Evolutionary conservation across 2,797 vertebrate genomes (phyloP).

Genomic region (Knipowitschia caucasica): DNA sequence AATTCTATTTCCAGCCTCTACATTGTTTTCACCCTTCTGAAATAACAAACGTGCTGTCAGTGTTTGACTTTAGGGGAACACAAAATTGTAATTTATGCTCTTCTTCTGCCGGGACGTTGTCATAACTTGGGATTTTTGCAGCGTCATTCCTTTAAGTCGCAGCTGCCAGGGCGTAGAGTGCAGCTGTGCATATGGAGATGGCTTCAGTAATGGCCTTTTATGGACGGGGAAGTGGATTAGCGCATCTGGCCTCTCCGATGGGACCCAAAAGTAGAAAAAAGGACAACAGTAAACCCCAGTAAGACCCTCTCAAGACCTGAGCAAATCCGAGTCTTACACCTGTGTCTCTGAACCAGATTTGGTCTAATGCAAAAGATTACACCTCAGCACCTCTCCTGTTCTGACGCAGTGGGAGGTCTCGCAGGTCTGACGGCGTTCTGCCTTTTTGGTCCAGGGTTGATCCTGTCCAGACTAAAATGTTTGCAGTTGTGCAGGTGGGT

Average conservation of each 20-base stretch:
- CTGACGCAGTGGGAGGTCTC: background rate
- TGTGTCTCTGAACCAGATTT: slow-evolving; percentile 41
- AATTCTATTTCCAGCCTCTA: too few species aligned
- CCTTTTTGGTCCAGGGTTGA: too few species aligned
- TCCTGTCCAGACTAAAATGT: background rate
- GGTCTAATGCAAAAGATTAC: too few species aligned
- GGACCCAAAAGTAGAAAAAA: slow-evolving; percentile 29
- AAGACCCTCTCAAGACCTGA: slow-evolving; percentile 39
- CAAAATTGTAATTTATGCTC: background rate
- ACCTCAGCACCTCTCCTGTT: slow-evolving; percentile 18
- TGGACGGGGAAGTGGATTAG: slow-evolving; percentile 53
- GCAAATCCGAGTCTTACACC: slow-evolving; percentile 51
- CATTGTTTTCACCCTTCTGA: too few species aligned
- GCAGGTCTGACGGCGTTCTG: background rate
- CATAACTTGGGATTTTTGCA: background rate
- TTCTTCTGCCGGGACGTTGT: background rate
- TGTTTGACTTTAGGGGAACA: background rate
- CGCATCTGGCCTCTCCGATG: slow-evolving; percentile 47
- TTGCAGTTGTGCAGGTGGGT: background rate
- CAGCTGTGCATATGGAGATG: slow-evolving; percentile 11
- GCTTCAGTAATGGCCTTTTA: slow-evolving; percentile 46
- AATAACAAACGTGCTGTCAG: background rate
- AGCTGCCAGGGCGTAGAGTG: background rate
- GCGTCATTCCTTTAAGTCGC: slow-evolving; percentile 10
- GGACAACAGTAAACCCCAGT: slow-evolving; percentile 32